Evolutionary conservation across 2,797 vertebrate species (phyloP).

Genomic region (Esox lucius): DNA sequence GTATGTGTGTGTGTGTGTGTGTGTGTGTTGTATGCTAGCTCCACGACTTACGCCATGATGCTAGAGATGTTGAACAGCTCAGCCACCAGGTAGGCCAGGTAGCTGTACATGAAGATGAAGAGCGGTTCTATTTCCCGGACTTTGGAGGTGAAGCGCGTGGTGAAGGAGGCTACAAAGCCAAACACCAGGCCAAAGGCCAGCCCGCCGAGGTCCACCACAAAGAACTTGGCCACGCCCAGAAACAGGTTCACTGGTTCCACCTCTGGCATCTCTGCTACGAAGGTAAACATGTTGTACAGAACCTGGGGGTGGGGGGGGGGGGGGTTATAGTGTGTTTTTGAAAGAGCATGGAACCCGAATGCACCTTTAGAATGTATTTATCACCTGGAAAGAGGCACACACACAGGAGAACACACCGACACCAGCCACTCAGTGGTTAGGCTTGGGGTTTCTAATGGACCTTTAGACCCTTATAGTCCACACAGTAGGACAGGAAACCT

Average conservation of each 20-base stretch:
- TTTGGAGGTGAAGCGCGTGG: slow-evolving; percentile 90
- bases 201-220: slow-evolving; percentile 90
- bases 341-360: too few relatives aligned
- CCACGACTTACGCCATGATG: slow-evolving; percentile 94
- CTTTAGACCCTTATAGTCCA: too few relatives aligned
- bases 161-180: slow-evolving; percentile 79
- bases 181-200: slow-evolving; percentile 88
- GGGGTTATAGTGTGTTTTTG: too few relatives aligned
- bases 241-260: slow-evolving; percentile 88
- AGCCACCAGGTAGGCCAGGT: slow-evolving; percentile 92
- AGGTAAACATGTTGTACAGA: slow-evolving; percentile 95
- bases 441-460: too few relatives aligned
- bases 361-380: too few relatives aligned
- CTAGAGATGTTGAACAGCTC: slow-evolving; percentile 95
- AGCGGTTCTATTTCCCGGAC: slow-evolving; percentile 95
- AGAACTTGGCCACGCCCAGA: slow-evolving; percentile 87
- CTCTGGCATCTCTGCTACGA: slow-evolving; percentile 87
- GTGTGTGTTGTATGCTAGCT: too few relatives aligned
- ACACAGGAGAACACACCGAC: too few relatives aligned
- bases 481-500: too few relatives aligned
- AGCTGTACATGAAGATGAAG: slow-evolving; percentile 97
- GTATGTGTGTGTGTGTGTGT: neutral
- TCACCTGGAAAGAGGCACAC: too few relatives aligned
- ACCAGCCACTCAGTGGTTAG: too few relatives aligned
- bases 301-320: slow-evolving; percentile 69